These are phyloP conservation scores for Cydia fagiglandana DNA, from an alignment of 1,140 invertebrate species.

Conservation along the genomic window DNA sequence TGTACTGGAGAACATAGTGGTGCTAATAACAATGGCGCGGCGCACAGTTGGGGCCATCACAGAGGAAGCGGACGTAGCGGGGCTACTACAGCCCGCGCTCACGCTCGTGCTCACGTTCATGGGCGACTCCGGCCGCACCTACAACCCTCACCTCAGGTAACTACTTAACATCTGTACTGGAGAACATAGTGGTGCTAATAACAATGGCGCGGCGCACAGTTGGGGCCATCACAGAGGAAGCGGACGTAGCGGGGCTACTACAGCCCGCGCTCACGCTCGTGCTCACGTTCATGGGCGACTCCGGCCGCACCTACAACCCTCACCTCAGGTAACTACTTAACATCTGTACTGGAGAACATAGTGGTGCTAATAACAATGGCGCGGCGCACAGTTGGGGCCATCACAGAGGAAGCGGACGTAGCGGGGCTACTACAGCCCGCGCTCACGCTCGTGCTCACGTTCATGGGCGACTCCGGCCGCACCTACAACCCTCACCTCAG, in stretches of 20 bases:
- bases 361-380: conserved; percentile 89
- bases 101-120: conserved; percentile 86
- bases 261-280: conserved; percentile 88
- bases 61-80: conserved; percentile 81
- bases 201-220: conserved; percentile 85
- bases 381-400: conserved; percentile 82
- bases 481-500: conserved; percentile 95
- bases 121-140: conserved; percentile 88
- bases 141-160: conserved; percentile 91
- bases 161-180: conserved; percentile 82
- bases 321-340: conserved; percentile 83
- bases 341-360: conserved; percentile 89
- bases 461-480: conserved; percentile 88
- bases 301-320: conserved; percentile 92
- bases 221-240: conserved; percentile 81
- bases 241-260: conserved; percentile 81
- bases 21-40: conserved; percentile 87
- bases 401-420: conserved; percentile 81
- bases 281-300: conserved; percentile 87
- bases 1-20: conserved; percentile 92
- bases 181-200: conserved; percentile 91
- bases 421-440: conserved; percentile 83
- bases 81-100: conserved; percentile 85
- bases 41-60: conserved; percentile 81
- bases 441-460: conserved; percentile 85